A percentile compares a stretch with the other conserved stretches of the same genome.
These are phyloP conservation scores for Coenobita brevimanus DNA, from an alignment of 1,140 invertebrate genomes.

Conservation along the genomic window DNA sequence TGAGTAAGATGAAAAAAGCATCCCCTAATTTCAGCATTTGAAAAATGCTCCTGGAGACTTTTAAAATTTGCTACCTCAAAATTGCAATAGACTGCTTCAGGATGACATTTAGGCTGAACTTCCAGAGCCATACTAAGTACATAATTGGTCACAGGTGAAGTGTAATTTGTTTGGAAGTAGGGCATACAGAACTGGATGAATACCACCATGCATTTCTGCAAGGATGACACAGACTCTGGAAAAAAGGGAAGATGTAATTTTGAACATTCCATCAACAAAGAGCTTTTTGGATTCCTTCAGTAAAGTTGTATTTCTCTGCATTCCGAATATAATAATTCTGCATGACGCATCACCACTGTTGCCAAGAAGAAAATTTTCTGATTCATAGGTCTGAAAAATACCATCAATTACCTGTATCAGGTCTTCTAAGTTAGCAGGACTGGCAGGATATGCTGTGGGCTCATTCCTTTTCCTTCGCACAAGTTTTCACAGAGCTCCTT, in stretches of 20 bases:
- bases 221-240: slow-evolving; percentile 32
- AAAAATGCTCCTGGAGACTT: too few relatives aligned
- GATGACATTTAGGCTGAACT: slow-evolving; percentile 14
- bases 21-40: too few relatives aligned
- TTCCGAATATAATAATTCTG: slow-evolving; percentile 42
- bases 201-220: slow-evolving; percentile 8
- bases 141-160: slow-evolving; percentile 30
- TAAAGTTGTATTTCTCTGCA: slow-evolving; percentile 39
- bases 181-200: slow-evolving; percentile 10
- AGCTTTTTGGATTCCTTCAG: slow-evolving; percentile 28
- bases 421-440: slow-evolving; percentile 27
- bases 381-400: slow-evolving; percentile 31
- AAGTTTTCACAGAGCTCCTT: slow-evolving; percentile 27
- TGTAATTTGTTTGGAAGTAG: slow-evolving; percentile 36
- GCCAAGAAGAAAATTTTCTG: slow-evolving; percentile 26
- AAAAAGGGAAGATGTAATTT: slow-evolving; percentile 8
- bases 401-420: slow-evolving; percentile 14
- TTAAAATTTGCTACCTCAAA: too few relatives aligned
- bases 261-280: slow-evolving; percentile 16
- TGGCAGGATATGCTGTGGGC: slow-evolving; percentile 29
- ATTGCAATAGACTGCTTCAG: slow-evolving; percentile 36
- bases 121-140: slow-evolving; percentile 29
- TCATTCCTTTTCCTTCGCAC: slow-evolving; percentile 32
- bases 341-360: slow-evolving; percentile 18
- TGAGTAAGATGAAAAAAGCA: slow-evolving; percentile 33